Evolutionary conservation across 2,113 vertebrate species (phyloP).

Genomic region (Triplophysa tibetana): DNA sequence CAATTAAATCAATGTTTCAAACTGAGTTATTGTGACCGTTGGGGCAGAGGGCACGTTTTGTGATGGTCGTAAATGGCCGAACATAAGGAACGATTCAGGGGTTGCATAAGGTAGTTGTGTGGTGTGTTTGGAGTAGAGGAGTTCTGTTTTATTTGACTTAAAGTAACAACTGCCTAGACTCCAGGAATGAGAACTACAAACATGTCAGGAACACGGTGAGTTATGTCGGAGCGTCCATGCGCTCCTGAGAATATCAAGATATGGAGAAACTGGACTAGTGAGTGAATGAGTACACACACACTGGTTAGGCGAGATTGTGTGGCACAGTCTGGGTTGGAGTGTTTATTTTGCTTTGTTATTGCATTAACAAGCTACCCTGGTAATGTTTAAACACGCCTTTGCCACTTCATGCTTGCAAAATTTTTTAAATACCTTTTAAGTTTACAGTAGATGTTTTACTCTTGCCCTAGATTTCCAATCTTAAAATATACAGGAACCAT

Average conservation of each 20-base stretch:
- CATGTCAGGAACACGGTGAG: conserved; percentile 50
- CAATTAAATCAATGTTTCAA: background rate
- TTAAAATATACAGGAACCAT: no score
- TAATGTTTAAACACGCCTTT: background rate
- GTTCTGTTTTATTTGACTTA: conserved; percentile 56
- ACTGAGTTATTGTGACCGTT: no score
- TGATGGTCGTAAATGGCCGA: conserved; percentile 30
- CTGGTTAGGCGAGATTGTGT: conserved; percentile 29
- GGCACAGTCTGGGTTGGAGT: conserved; percentile 8
- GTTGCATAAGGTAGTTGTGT: conserved; percentile 39
- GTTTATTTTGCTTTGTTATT: conserved; percentile 16
- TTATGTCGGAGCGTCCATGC: conserved; percentile 14
- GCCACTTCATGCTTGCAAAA: no score
- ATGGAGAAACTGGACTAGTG: conserved; percentile 13
- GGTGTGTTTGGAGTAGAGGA: conserved; percentile 52
- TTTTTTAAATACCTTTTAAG: background rate
- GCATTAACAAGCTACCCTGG: background rate
- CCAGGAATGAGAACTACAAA: conserved; percentile 50
- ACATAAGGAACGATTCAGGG: conserved; percentile 27
- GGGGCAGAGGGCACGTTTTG: background rate
- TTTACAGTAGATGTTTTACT: no score
- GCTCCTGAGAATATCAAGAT: conserved; percentile 34
- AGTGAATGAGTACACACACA: conserved; percentile 17
- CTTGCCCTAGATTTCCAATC: no score
- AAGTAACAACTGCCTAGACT: conserved; percentile 43